Percentiles rank a stretch among this genome's conserved stretches.
phyloP scores from a whole-genome alignment of 2,113 vertebrate species.

The Burhinus oedicnemus region DNA sequence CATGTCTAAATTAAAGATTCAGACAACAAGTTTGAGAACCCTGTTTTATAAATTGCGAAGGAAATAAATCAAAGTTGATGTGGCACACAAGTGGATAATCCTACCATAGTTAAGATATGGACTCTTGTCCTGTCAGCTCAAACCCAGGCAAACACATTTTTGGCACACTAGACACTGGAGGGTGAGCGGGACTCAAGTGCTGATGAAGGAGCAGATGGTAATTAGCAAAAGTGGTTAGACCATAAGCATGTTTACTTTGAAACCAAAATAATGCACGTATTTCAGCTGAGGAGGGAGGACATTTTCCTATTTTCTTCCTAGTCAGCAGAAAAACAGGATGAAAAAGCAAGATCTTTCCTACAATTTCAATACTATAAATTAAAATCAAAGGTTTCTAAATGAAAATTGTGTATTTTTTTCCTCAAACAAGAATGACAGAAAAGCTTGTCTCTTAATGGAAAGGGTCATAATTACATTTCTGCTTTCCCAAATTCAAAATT shows the following conservation, averaged over 20 bases:
- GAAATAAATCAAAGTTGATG: not conserved
- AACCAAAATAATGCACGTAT: conserved; percentile 12
- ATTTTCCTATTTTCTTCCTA: not conserved
- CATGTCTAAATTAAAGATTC: not conserved
- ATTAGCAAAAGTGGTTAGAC: not conserved
- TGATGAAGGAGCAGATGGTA: conserved; percentile 14
- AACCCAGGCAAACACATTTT: not conserved
- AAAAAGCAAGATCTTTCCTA: not conserved
- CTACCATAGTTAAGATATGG: not conserved
- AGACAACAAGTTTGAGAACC: not conserved
- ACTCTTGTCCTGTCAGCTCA: not conserved
- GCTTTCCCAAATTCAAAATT: conserved; percentile 19
- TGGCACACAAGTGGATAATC: not conserved
- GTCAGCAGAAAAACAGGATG: not conserved
- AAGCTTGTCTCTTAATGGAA: not conserved
- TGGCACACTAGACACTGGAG: not conserved
- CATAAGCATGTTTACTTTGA: not conserved
- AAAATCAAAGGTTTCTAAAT: conserved; percentile 21
- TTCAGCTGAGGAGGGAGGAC: not conserved
- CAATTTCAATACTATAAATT: not conserved
- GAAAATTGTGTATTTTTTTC: not conserved
- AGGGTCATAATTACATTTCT: conserved; percentile 13
- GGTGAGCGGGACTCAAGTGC: not conserved
- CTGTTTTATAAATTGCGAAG: not conserved
- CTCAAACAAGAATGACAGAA: not conserved